Percentiles rank a stretch among this genome's conserved stretches.
phyloP scores from a whole-genome alignment of 2,797 vertebrate genomes.

The Ctenochaetus hawaiiensis region DNA sequence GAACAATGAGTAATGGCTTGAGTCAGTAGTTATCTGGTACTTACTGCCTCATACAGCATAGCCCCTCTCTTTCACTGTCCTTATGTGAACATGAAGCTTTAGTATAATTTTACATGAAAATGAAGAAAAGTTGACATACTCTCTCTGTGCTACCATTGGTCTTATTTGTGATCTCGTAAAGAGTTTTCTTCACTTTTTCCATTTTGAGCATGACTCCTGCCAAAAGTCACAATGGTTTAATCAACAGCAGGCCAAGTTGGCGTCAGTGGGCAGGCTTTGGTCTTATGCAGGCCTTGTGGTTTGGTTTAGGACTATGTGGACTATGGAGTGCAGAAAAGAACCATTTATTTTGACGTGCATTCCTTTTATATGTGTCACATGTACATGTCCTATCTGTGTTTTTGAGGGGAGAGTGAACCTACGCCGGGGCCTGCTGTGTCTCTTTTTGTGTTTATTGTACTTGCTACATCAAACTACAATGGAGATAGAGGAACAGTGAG shows the following conservation, averaged over 20 bases:
- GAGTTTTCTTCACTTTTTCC: slow-evolving; percentile 69
- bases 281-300: slow-evolving; percentile 78
- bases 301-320: slow-evolving; percentile 73
- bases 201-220: slow-evolving; percentile 63
- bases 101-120: slow-evolving; percentile 11
- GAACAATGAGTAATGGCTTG: slow-evolving; percentile 31
- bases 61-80: neutral
- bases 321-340: slow-evolving; percentile 67
- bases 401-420: slow-evolving; percentile 44
- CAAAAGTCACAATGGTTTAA: slow-evolving; percentile 79
- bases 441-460: slow-evolving; percentile 53
- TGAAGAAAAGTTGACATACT: slow-evolving; percentile 6
- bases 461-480: slow-evolving; percentile 41
- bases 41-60: neutral
- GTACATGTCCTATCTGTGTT: slow-evolving; percentile 62
- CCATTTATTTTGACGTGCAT: slow-evolving; percentile 74
- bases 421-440: slow-evolving; percentile 25
- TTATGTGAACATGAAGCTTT: slow-evolving; percentile 1
- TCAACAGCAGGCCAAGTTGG: slow-evolving; percentile 73
- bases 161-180: slow-evolving; percentile 63
- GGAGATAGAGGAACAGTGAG: slow-evolving; percentile 49
- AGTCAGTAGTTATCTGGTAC: neutral
- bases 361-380: slow-evolving; percentile 76
- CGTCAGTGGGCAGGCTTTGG: slow-evolving; percentile 77
- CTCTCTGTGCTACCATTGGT: neutral